These are phyloP conservation scores for Ophraella communa DNA, from an alignment of 2,888 invertebrate genomes.

Conservation along the genomic window DNA sequence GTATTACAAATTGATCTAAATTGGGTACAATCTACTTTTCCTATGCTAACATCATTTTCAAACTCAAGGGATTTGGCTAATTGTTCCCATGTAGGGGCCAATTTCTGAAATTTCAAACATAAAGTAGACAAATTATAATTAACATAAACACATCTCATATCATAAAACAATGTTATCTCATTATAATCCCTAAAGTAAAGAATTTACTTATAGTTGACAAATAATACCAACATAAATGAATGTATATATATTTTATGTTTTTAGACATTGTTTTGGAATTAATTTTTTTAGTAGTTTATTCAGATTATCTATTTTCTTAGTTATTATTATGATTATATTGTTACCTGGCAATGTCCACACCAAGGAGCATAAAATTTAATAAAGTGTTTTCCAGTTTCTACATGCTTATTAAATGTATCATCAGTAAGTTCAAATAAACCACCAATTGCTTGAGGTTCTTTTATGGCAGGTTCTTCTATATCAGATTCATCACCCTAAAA, in stretches of 20 bases:
- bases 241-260: not conserved
- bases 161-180: not conserved
- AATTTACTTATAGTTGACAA: not conserved
- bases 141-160: too few relatives aligned
- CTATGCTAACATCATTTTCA: slow-evolving; percentile 73
- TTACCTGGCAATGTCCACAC: slow-evolving; percentile 87
- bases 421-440: slow-evolving; percentile 77
- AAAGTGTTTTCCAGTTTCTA: slow-evolving; percentile 80
- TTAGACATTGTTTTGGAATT: not conserved
- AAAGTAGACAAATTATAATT: too few relatives aligned
- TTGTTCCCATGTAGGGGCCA: slow-evolving; percentile 86
- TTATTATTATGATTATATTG: too few relatives aligned
- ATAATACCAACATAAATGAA: too few relatives aligned
- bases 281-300: slow-evolving; percentile 1
- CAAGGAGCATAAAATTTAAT: slow-evolving; percentile 93
- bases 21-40: slow-evolving; percentile 86
- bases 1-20: slow-evolving; percentile 76
- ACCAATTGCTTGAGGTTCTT: slow-evolving; percentile 65
- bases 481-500: slow-evolving; percentile 49
- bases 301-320: not conserved
- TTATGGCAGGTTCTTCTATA: slow-evolving; percentile 38
- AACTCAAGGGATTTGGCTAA: slow-evolving; percentile 74
- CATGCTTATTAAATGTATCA: slow-evolving; percentile 75
- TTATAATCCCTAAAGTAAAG: not conserved
- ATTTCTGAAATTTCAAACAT: slow-evolving; percentile 60